Conservation (phyloP, 2,113 vertebrate species). For the Varanus salvator region DNA sequence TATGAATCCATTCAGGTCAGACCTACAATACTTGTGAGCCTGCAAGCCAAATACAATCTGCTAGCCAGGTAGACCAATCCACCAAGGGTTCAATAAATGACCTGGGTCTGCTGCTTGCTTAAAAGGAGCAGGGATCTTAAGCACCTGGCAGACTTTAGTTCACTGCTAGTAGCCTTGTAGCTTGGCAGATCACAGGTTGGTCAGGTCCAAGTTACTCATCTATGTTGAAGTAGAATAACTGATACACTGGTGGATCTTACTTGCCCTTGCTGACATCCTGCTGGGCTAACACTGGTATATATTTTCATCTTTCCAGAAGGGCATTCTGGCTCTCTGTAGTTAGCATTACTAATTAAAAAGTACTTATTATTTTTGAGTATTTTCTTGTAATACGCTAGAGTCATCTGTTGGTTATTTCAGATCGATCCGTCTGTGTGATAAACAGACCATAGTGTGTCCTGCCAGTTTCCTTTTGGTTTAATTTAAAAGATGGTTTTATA, state of each 20-base stretch:
- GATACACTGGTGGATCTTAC: slow-evolving; percentile 32
- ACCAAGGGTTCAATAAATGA: not conserved
- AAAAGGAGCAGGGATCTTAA: not conserved
- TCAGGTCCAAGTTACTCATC: not conserved
- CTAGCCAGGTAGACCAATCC: not conserved
- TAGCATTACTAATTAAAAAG: slow-evolving; percentile 58
- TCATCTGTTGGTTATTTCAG: slow-evolving; percentile 62
- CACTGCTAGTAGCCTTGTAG: not conserved
- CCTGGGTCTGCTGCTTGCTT: not conserved
- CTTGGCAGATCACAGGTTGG: not conserved
- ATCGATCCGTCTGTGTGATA: slow-evolving; percentile 70
- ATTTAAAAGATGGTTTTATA: slow-evolving; percentile 81
- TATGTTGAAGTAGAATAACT: not conserved
- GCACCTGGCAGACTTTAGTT: not conserved
- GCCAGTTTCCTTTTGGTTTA: slow-evolving; percentile 79
- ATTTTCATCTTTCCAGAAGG: slow-evolving; percentile 35
- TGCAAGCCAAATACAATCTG: not conserved
- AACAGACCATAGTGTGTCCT: slow-evolving; percentile 65
- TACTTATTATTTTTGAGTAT: slow-evolving; percentile 28
- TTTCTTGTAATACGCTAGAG: slow-evolving; percentile 47
- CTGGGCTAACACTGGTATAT: slow-evolving; percentile 13
- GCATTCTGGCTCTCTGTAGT: slow-evolving; percentile 9
- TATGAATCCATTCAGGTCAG: not conserved
- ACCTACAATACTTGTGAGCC: not conserved
- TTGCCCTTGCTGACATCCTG: not conserved